These are phyloP conservation scores for Paratrypauchen microcephalus DNA, from an alignment of 2,797 vertebrate species.

Conservation along the genomic window DNA sequence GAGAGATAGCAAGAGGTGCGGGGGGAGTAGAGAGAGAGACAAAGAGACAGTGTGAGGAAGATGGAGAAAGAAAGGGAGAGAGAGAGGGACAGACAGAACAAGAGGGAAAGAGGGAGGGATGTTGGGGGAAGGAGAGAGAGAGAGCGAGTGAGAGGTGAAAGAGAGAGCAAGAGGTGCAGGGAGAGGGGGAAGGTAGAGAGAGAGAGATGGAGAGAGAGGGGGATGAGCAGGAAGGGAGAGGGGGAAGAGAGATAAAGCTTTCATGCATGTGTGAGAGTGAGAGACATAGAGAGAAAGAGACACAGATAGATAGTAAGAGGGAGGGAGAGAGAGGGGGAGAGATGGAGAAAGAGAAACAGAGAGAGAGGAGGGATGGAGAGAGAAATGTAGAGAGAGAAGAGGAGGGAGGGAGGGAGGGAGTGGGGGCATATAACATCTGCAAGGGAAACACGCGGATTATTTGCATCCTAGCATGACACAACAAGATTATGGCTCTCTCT, in stretches of 20 bases:
- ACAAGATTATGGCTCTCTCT: constrained; percentile 55
- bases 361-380: constrained; percentile 1
- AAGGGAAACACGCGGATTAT: constrained; percentile 41
- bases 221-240: neutral
- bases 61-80: neutral
- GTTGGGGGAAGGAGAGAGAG: no score
- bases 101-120: neutral
- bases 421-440: constrained; percentile 44
- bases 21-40: neutral
- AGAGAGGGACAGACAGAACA: no score
- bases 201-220: neutral
- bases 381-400: neutral
- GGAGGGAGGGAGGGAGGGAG: neutral
- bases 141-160: no score
- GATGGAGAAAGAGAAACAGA: neutral
- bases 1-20: no score
- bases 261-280: neutral
- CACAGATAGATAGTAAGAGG: no score
- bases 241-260: neutral
- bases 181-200: neutral
- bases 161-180: neutral
- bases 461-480: constrained; percentile 52
- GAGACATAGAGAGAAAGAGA: no score
- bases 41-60: no score
- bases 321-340: neutral